phyloP scores from a whole-genome alignment of 1,140 invertebrate species.

The Danaus melanippus region DNA sequence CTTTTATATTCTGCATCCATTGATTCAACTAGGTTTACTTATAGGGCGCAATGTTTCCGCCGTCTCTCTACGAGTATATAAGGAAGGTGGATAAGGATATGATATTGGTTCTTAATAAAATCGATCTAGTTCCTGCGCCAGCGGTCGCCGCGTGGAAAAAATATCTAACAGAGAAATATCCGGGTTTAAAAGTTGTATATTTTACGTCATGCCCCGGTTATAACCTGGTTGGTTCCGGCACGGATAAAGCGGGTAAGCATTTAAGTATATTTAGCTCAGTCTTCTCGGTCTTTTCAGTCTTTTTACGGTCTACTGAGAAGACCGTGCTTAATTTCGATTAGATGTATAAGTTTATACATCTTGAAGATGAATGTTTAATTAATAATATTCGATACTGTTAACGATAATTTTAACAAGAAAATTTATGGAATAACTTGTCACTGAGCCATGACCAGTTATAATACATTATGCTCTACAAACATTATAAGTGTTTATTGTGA shows the following conservation, averaged over 20 bases:
- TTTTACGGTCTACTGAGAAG: too few species aligned
- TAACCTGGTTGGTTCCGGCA: constrained; percentile 75
- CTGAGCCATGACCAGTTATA: too few species aligned
- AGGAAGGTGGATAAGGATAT: constrained; percentile 83
- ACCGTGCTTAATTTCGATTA: too few species aligned
- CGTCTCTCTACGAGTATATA: constrained; percentile 88
- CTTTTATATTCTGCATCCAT: constrained; percentile 12
- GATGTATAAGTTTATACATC: too few species aligned
- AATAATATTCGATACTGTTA: too few species aligned
- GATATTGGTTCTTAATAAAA: constrained; percentile 93
- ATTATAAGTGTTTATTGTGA: too few species aligned
- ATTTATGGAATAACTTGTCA: too few species aligned
- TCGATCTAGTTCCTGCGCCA: constrained; percentile 87
- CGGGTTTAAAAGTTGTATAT: constrained; percentile 82
- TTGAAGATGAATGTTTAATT: too few species aligned
- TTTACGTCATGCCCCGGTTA: constrained; percentile 89
- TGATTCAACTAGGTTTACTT: too few species aligned
- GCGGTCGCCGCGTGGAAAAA: constrained; percentile 91
- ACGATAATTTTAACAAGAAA: too few species aligned
- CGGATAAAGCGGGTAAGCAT: constrained; percentile 68
- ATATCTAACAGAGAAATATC: constrained; percentile 83
- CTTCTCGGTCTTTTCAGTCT: too few species aligned
- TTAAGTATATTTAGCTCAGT: background rate
- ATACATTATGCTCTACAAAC: too few species aligned
- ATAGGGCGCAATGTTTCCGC: constrained; percentile 88